Evolutionary conservation across 2,797 vertebrate species (phyloP).

Genomic region (Melopsittacus undulatus): DNA sequence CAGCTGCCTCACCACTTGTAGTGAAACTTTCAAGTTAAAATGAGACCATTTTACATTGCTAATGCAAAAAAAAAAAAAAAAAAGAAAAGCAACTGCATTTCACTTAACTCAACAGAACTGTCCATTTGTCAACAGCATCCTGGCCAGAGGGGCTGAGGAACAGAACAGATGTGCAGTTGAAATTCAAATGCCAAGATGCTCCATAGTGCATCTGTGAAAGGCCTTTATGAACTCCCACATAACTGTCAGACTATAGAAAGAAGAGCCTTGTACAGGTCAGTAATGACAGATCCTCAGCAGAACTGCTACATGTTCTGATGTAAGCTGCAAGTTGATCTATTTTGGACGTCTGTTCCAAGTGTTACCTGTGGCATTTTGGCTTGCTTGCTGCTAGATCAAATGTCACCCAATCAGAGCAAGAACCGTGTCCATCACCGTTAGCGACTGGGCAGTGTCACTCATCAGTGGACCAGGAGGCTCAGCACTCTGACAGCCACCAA

Average conservation of each 20-base stretch:
- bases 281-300: background rate
- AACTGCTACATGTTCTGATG: background rate
- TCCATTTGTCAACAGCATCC: background rate
- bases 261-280: background rate
- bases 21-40: background rate
- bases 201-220: background rate
- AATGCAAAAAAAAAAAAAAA: background rate
- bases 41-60: background rate
- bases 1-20: background rate
- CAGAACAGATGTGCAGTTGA: background rate
- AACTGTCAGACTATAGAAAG: background rate
- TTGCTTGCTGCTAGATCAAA: background rate
- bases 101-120: background rate
- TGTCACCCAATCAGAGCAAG: conserved; percentile 42
- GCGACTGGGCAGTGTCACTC: conserved; percentile 21
- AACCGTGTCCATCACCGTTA: conserved; percentile 1
- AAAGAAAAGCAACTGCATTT: background rate
- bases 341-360: background rate
- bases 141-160: background rate
- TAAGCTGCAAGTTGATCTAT: background rate
- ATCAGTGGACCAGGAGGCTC: conserved; percentile 24
- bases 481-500: conserved; percentile 34
- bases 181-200: background rate
- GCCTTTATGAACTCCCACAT: background rate
- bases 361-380: conserved; percentile 60